phyloP scores from a whole-genome alignment of 2,797 vertebrate species.

The Sphaeramia orbicularis region DNA sequence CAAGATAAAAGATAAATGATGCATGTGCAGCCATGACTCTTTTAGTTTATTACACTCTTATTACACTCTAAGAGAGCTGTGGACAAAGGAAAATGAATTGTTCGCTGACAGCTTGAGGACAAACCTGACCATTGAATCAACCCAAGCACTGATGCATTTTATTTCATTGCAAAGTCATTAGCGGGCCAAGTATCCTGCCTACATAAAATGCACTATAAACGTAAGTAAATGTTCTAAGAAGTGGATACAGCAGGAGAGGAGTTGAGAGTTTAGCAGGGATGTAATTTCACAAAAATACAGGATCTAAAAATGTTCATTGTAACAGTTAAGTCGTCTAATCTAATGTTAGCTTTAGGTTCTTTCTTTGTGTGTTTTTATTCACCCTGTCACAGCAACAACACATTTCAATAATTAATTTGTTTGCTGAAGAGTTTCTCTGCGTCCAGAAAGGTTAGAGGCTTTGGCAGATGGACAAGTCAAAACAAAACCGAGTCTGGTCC shows the following conservation, averaged over 20 bases:
- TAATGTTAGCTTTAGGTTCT: too few species aligned
- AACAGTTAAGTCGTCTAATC: neutral
- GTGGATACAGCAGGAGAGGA: too few species aligned
- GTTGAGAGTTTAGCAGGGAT: too few species aligned
- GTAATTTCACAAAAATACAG: neutral
- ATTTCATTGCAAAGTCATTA: constrained; percentile 4
- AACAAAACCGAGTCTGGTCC: constrained; percentile 12
- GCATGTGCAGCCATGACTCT: constrained; percentile 45
- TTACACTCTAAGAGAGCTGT: constrained; percentile 13
- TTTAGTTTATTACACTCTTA: constrained; percentile 30
- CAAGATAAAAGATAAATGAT: constrained; percentile 60
- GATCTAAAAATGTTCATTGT: neutral
- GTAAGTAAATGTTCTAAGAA: neutral
- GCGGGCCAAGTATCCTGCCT: neutral
- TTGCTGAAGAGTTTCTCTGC: constrained; percentile 19
- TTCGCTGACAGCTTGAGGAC: constrained; percentile 31
- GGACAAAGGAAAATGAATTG: constrained; percentile 37
- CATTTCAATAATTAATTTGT: constrained; percentile 36
- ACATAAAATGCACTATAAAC: neutral
- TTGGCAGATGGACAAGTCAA: constrained; percentile 11
- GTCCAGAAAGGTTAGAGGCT: constrained; percentile 25
- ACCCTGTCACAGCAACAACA: neutral
- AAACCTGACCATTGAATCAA: constrained; percentile 41
- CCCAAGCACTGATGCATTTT: constrained; percentile 12
- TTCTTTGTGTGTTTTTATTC: neutral